Percentiles rank a stretch among this genome's conserved stretches.
These are phyloP conservation scores for Drosophila maculinotata DNA, from an alignment of 2,888 invertebrate genomes.

Conservation along the genomic window DNA sequence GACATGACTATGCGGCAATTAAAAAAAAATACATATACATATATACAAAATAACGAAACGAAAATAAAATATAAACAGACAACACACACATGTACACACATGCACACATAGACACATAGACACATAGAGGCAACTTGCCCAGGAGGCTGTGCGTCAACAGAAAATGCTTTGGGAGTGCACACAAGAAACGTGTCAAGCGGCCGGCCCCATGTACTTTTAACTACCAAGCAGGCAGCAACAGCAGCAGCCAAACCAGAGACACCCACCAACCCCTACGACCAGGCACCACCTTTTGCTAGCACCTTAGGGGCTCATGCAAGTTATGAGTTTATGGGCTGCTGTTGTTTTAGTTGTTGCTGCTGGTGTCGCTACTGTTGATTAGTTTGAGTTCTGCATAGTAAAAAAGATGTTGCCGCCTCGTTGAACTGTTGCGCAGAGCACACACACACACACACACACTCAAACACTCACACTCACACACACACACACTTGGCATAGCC, in stretches of 20 bases:
- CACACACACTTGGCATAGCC: constrained; percentile 4
- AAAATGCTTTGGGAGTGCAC: constrained; percentile 39
- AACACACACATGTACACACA: constrained; percentile 9
- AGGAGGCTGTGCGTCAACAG: constrained; percentile 51
- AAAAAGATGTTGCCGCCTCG: constrained; percentile 35
- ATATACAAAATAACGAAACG: constrained; percentile 42
- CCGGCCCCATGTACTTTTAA: constrained; percentile 23
- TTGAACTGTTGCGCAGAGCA: constrained; percentile 64
- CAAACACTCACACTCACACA: neutral
- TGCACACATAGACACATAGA: neutral
- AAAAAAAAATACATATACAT: no score
- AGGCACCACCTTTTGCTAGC: constrained; percentile 7
- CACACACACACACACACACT: constrained; percentile 12
- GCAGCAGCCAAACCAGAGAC: neutral
- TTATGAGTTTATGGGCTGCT: constrained; percentile 29
- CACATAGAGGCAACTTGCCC: constrained; percentile 33
- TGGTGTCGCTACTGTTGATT: constrained; percentile 44
- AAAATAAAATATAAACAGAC: constrained; percentile 49
- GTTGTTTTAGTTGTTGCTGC: constrained; percentile 6
- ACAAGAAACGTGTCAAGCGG: constrained; percentile 57
- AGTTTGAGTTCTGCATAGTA: constrained; percentile 58
- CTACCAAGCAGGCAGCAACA: neutral
- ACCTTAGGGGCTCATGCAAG: constrained; percentile 52
- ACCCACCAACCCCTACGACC: neutral
- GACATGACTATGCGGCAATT: constrained; percentile 61